These are phyloP conservation scores for Conistra vaccinii DNA, from an alignment of 2,888 invertebrate genomes.

Conservation along the genomic window DNA sequence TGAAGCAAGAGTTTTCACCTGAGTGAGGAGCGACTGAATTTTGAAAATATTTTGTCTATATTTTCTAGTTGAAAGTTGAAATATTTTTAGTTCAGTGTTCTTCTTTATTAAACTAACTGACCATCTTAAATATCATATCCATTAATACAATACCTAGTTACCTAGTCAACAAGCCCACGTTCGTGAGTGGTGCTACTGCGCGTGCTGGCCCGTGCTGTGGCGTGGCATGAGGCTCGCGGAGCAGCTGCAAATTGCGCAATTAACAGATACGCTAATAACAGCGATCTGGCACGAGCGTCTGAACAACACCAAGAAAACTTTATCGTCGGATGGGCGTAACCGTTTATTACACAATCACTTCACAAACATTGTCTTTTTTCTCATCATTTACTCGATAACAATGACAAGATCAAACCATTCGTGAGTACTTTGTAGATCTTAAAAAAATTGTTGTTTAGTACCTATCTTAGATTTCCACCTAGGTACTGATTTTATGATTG, in stretches of 20 bases:
- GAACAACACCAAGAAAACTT: constrained; percentile 36
- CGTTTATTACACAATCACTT: constrained; percentile 42
- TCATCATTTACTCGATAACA: constrained; percentile 50
- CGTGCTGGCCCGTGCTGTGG: constrained; percentile 19
- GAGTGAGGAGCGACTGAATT: neutral
- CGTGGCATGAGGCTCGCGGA: constrained; percentile 26
- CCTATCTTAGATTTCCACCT: constrained; percentile 5
- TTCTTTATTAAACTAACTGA: too few species aligned
- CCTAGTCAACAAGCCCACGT: neutral
- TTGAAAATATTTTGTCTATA: neutral
- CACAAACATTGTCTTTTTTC: constrained; percentile 41
- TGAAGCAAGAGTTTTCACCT: neutral
- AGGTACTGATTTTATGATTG: neutral
- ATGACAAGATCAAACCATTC: constrained; percentile 35
- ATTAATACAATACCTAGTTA: neutral
- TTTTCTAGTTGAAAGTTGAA: neutral
- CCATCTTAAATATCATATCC: neutral
- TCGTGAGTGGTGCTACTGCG: constrained; percentile 31
- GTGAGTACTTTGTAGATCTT: neutral
- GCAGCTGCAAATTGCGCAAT: constrained; percentile 72
- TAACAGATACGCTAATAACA: constrained; percentile 75
- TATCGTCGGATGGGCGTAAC: constrained; percentile 45
- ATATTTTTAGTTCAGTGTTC: neutral
- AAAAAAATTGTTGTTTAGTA: constrained; percentile 6
- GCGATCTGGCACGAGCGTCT: constrained; percentile 68